A percentile compares a stretch with the other conserved stretches of the same genome.
Conservation (phyloP, 2,797 vertebrate genomes). For the Somateria mollissima region DNA sequence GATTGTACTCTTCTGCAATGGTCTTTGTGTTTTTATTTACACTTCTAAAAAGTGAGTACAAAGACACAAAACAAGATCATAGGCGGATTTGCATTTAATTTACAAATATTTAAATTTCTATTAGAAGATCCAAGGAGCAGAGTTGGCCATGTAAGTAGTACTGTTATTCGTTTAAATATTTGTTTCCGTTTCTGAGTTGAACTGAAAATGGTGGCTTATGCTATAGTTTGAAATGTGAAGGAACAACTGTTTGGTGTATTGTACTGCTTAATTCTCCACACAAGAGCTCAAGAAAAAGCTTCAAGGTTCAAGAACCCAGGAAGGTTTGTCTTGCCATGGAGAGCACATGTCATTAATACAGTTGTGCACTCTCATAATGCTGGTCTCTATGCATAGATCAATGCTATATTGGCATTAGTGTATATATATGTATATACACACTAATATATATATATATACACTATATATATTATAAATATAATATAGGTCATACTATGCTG, state of each 20-base stretch:
- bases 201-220: not conserved
- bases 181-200: not conserved
- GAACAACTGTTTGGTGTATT: not conserved
- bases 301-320: not conserved
- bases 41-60: not conserved
- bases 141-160: not conserved
- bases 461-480: no score
- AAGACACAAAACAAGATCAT: not conserved
- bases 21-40: not conserved
- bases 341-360: not conserved
- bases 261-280: not conserved
- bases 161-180: not conserved
- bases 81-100: not conserved
- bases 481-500: not conserved
- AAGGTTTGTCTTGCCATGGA: not conserved
- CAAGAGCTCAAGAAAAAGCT: not conserved
- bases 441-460: no score
- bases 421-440: no score
- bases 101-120: not conserved
- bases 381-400: not conserved
- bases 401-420: not conserved
- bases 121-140: not conserved
- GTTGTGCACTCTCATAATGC: not conserved
- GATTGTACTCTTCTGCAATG: not conserved
- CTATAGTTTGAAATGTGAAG: not conserved